Evolutionary conservation across 2,797 vertebrate genomes (phyloP).

Genomic region (Sebastes diploproa): DNA sequence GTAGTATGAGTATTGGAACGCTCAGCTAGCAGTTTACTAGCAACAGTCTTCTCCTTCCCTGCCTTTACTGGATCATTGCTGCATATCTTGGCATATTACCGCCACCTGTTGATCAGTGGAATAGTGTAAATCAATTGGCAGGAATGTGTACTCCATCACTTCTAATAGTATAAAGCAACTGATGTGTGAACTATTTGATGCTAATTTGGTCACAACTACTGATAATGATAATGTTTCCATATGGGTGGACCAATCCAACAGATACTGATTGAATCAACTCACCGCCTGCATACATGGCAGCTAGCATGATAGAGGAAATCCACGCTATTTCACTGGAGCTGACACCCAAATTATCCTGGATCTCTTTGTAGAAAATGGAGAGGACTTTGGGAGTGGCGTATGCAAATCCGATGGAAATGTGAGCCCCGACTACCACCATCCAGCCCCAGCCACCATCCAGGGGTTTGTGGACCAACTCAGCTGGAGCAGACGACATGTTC

Average conservation of each 20-base stretch:
- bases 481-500: slow-evolving; percentile 74
- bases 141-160: background rate
- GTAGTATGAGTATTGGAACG: no score
- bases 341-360: slow-evolving; percentile 83
- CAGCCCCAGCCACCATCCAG: slow-evolving; percentile 87
- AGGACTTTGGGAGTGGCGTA: slow-evolving; percentile 86
- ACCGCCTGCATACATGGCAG: slow-evolving; percentile 85
- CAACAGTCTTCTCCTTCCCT: no score
- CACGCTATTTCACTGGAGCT: slow-evolving; percentile 84
- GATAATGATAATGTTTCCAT: background rate
- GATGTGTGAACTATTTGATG: background rate
- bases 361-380: slow-evolving; percentile 86
- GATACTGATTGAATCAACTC: slow-evolving; percentile 57
- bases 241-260: background rate
- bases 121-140: background rate
- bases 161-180: background rate
- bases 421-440: slow-evolving; percentile 82
- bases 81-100: background rate
- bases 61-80: no score
- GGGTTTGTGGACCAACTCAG: slow-evolving; percentile 45
- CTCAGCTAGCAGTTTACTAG: background rate
- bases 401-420: slow-evolving; percentile 86
- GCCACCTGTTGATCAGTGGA: background rate
- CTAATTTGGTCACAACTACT: background rate
- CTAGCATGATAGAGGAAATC: slow-evolving; percentile 86